Percentiles rank a stretch among this genome's conserved stretches.
Evolutionary conservation across 1,140 invertebrate species (phyloP).

Genomic region (Drosophila nebulosa): DNA sequence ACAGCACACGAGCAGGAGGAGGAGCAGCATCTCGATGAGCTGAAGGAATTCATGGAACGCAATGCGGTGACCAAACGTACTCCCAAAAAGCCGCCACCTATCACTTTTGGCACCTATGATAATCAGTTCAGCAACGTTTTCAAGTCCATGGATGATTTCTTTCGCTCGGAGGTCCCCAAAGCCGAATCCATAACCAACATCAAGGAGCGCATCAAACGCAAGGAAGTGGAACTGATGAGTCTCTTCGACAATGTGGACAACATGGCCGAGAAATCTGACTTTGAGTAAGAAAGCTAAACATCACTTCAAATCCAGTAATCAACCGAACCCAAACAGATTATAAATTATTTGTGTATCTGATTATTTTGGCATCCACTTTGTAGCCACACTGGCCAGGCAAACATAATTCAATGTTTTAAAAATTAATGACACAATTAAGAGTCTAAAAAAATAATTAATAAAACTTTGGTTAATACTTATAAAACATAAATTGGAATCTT

Average conservation of each 20-base stretch:
- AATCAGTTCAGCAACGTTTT: slow-evolving; percentile 50
- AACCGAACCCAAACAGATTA: background rate
- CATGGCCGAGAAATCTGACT: slow-evolving; percentile 6
- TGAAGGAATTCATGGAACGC: slow-evolving; percentile 61
- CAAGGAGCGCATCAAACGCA: slow-evolving; percentile 60
- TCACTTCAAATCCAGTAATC: background rate
- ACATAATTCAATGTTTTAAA: background rate
- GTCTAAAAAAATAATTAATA: background rate
- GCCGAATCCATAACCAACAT: slow-evolving; percentile 63
- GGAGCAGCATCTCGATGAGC: slow-evolving; percentile 62
- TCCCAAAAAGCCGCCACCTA: slow-evolving; percentile 34
- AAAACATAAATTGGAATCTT: too few relatives aligned
- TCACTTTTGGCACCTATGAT: slow-evolving; percentile 19
- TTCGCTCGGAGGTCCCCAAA: slow-evolving; percentile 51
- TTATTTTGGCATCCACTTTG: background rate
- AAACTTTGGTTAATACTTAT: too few relatives aligned
- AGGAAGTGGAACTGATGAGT: slow-evolving; percentile 64
- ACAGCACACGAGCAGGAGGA: slow-evolving; percentile 46
- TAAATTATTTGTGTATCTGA: slow-evolving; percentile 30
- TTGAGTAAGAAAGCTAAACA: background rate
- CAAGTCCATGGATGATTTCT: slow-evolving; percentile 71
- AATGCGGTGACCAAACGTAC: slow-evolving; percentile 51
- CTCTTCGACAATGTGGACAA: slow-evolving; percentile 58
- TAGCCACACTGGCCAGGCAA: background rate
- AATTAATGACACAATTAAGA: background rate